Percentiles rank a stretch among this genome's conserved stretches.
Conservation (phyloP, 2,888 invertebrate genomes). For the Drosophila mimetica region DNA sequence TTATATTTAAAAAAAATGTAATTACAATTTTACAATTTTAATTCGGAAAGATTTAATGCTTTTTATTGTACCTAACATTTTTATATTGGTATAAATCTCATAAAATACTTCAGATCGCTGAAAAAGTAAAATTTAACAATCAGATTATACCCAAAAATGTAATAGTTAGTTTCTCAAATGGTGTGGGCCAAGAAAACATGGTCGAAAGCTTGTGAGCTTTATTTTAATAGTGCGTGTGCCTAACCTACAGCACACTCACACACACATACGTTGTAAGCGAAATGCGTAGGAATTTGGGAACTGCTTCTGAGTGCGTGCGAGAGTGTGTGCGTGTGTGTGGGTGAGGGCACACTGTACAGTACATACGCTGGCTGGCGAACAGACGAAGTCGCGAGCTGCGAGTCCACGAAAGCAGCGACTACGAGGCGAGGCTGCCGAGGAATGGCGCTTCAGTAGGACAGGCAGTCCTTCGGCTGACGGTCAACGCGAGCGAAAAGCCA, state of each 20-base stretch:
- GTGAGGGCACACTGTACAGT: slow-evolving; percentile 10
- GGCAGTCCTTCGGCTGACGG: slow-evolving; percentile 84
- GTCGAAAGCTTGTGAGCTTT: slow-evolving; percentile 68
- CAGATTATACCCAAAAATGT: too few species aligned
- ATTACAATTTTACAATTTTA: too few species aligned
- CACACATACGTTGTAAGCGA: slow-evolving; percentile 31
- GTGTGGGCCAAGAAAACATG: too few species aligned
- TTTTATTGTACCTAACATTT: too few species aligned
- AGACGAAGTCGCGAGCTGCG: slow-evolving; percentile 53
- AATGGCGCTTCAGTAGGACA: slow-evolving; percentile 82
- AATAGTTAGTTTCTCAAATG: too few species aligned
- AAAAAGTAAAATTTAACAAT: too few species aligned
- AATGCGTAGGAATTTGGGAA: slow-evolving; percentile 69
- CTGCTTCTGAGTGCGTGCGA: slow-evolving; percentile 38
- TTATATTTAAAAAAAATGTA: too few species aligned
- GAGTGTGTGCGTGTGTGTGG: slow-evolving; percentile 5
- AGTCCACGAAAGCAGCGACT: slow-evolving; percentile 36
- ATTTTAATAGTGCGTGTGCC: slow-evolving; percentile 61
- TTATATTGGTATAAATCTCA: too few species aligned
- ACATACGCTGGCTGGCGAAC: slow-evolving; percentile 9
- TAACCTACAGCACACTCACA: slow-evolving; percentile 63
- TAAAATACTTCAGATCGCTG: too few species aligned
- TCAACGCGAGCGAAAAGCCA: slow-evolving; percentile 77
- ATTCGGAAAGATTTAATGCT: too few species aligned
- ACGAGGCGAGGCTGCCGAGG: slow-evolving; percentile 53